Evolutionary conservation across 2,113 vertebrate genomes (phyloP).

Genomic region (Papio anubis): DNA sequence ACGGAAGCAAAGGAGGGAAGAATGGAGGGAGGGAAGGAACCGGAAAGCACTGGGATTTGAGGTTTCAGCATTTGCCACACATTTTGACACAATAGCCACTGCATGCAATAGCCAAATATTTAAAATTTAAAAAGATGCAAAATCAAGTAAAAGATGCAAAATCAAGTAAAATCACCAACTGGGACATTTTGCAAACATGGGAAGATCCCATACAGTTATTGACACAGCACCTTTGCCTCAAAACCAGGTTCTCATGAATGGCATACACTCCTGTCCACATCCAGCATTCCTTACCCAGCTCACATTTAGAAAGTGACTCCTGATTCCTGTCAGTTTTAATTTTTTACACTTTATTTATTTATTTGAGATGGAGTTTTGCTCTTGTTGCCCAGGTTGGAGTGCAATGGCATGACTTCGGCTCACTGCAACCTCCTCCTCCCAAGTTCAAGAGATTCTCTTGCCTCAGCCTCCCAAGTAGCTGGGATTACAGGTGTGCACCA

Average conservation of each 20-base stretch:
- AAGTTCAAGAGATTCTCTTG: too few relatives aligned
- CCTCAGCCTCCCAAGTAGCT: too few relatives aligned
- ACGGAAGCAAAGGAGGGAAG: background rate
- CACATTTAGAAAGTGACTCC: background rate
- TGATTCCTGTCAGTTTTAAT: background rate
- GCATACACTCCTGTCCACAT: accelerated
- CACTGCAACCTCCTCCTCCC: too few relatives aligned
- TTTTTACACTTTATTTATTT: background rate
- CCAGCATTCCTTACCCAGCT: background rate
- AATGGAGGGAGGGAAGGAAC: accelerated
- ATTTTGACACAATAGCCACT: background rate
- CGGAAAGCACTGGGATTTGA: background rate
- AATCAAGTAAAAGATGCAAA: background rate
- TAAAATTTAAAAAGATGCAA: background rate
- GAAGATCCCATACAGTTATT: background rate
- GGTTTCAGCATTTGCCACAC: background rate
- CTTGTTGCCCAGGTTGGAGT: too few relatives aligned
- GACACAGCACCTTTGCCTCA: background rate
- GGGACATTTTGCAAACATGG: background rate
- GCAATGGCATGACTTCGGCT: too few relatives aligned
- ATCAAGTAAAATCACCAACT: background rate
- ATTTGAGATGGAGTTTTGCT: too few relatives aligned
- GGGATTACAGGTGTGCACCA: too few relatives aligned
- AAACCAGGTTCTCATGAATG: background rate
- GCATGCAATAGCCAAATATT: background rate